Evolutionary conservation across 2,113 vertebrate genomes (phyloP).

Genomic region (Rallus limicola): DNA sequence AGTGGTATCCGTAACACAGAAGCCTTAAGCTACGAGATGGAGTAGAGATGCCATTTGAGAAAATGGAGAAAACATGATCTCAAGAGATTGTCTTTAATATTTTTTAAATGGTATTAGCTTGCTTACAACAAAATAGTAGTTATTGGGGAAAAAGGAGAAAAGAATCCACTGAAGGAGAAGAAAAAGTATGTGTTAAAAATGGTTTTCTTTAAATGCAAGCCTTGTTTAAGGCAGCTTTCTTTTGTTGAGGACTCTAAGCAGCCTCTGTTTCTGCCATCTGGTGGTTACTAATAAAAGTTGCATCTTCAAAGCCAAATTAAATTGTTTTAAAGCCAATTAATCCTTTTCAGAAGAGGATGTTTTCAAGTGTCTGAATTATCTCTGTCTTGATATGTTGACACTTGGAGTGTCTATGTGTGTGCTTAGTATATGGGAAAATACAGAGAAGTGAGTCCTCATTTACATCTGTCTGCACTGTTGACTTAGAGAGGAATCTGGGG

Average conservation of each 20-base stretch:
- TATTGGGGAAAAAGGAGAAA: background rate
- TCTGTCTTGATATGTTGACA: constrained; percentile 62
- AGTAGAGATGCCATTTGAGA: constrained; percentile 28
- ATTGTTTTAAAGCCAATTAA: constrained; percentile 61
- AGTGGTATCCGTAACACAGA: background rate
- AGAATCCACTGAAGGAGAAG: background rate
- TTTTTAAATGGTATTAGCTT: background rate
- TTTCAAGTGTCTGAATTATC: constrained; percentile 44
- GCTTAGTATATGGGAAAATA: constrained; percentile 41
- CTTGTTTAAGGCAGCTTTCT: constrained; percentile 31
- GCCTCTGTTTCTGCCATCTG: constrained; percentile 79
- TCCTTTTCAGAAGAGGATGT: constrained; percentile 40
- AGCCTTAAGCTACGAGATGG: constrained; percentile 1
- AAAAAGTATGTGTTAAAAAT: constrained; percentile 11
- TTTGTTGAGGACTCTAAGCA: constrained; percentile 57
- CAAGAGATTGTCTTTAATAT: background rate
- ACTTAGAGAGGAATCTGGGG: background rate
- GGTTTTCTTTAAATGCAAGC: background rate
- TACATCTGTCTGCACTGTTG: constrained; percentile 29
- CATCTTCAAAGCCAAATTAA: constrained; percentile 52
- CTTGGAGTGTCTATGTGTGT: constrained; percentile 38
- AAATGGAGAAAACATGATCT: background rate
- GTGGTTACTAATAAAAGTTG: constrained; percentile 65
- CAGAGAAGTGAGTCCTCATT: constrained; percentile 7
- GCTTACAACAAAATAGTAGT: background rate